Evolutionary conservation across 2,888 invertebrate genomes (phyloP).

Genomic region (Trichacis sp.): DNA sequence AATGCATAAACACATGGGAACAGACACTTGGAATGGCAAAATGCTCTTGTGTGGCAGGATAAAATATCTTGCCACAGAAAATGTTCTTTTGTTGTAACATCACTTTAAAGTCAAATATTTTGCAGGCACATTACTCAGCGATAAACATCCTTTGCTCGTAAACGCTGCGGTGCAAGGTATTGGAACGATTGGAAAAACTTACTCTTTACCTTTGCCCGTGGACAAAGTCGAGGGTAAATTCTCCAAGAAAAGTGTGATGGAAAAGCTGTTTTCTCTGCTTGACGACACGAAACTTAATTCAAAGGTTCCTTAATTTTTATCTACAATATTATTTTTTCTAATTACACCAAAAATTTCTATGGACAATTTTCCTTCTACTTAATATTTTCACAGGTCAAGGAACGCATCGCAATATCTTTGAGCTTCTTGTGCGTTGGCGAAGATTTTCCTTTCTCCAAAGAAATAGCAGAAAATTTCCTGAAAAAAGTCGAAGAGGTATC

Average conservation of each 20-base stretch:
- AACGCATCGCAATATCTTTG: constrained; percentile 81
- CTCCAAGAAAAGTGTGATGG: constrained; percentile 77
- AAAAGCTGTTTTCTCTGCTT: constrained; percentile 78
- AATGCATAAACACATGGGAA: too few species aligned
- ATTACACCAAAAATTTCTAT: too few species aligned
- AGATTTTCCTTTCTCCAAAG: constrained; percentile 78
- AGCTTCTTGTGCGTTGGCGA: constrained; percentile 89
- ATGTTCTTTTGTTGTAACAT: constrained; percentile 7
- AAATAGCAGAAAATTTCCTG: constrained; percentile 81
- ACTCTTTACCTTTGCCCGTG: constrained; percentile 75
- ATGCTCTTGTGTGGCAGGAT: too few species aligned
- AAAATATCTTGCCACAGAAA: background rate
- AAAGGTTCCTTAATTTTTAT: constrained; percentile 72
- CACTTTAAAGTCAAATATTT: constrained; percentile 4
- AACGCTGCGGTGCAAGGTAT: constrained; percentile 80
- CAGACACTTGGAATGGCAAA: too few species aligned
- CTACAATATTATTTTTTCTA: too few species aligned
- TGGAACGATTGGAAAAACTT: constrained; percentile 78
- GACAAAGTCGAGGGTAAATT: constrained; percentile 42
- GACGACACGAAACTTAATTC: constrained; percentile 79
- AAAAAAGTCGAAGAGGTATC: constrained; percentile 81
- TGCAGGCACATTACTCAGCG: constrained; percentile 76
- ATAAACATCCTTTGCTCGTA: constrained; percentile 75
- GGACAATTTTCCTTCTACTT: background rate
- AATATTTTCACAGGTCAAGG: constrained; percentile 68